Conservation (phyloP, 2,888 invertebrate genomes). For the Seira sanloemensis region DNA sequence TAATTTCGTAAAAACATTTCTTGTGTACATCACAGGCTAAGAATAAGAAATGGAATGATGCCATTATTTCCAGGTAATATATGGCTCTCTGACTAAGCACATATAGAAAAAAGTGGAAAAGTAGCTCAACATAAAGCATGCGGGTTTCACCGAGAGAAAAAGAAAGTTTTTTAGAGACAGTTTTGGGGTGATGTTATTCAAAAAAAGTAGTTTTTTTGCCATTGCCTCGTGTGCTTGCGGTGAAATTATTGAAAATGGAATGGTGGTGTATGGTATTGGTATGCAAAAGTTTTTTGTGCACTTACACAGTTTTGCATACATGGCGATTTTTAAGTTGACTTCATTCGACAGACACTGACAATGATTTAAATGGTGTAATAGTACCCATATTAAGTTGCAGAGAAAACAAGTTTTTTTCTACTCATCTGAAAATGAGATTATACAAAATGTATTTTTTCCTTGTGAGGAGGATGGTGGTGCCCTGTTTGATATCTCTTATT, state of each 20-base stretch:
- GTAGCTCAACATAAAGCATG: slow-evolving; percentile 24
- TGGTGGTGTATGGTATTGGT: background rate
- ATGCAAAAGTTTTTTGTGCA: background rate
- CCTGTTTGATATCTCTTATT: background rate
- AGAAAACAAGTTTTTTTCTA: background rate
- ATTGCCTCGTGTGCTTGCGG: background rate
- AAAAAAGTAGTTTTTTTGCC: no score
- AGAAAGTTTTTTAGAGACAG: slow-evolving; percentile 44
- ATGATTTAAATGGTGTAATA: background rate
- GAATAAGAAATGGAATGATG: slow-evolving; percentile 18
- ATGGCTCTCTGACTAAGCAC: slow-evolving; percentile 49
- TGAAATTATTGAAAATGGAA: background rate
- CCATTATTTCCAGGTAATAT: slow-evolving; percentile 50
- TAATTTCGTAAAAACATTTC: no score
- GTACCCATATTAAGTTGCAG: background rate
- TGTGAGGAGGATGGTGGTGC: background rate
- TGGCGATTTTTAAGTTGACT: background rate
- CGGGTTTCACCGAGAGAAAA: slow-evolving; percentile 26
- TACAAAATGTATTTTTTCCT: background rate
- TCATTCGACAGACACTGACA: no score
- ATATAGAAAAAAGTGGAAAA: slow-evolving; percentile 38
- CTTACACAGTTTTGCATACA: background rate
- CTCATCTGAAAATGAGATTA: background rate
- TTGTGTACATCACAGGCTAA: background rate
- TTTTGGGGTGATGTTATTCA: slow-evolving; percentile 28